phyloP scores from a whole-genome alignment of 2,797 vertebrate genomes.

The Gouania willdenowi region DNA sequence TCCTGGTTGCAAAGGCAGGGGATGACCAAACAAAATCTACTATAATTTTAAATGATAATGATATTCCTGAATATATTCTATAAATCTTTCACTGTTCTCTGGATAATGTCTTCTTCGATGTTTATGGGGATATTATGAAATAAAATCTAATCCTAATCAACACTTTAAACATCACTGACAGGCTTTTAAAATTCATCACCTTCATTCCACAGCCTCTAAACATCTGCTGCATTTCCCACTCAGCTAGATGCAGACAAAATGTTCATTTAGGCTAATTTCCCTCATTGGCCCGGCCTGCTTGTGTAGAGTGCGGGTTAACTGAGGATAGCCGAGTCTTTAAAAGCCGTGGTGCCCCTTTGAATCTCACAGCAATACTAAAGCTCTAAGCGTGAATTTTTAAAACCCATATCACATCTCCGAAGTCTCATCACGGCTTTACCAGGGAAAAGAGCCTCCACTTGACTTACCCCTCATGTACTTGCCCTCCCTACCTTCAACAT shows the following conservation, averaged over 20 bases:
- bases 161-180: conserved; percentile 32
- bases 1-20: no score
- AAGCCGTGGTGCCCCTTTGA: conserved; percentile 37
- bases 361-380: conserved; percentile 24
- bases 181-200: conserved; percentile 12
- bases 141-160: conserved; percentile 45
- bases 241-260: conserved; percentile 36
- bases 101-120: no score
- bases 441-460: conserved; percentile 35
- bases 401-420: conserved; percentile 47
- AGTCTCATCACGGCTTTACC: conserved; percentile 46
- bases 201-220: conserved; percentile 41
- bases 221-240: conserved; percentile 51
- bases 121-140: no score
- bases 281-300: conserved; percentile 9
- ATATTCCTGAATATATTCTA: no score
- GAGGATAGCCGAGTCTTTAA: conserved; percentile 48
- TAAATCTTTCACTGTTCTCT: no score
- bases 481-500: conserved; percentile 15
- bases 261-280: conserved; percentile 41
- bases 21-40: no score
- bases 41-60: no score
- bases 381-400: conserved; percentile 65
- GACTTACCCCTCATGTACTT: conserved; percentile 9
- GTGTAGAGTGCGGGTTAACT: conserved; percentile 30